Conservation (phyloP, 2,113 vertebrate species). For the Heliornis fulica region DNA sequence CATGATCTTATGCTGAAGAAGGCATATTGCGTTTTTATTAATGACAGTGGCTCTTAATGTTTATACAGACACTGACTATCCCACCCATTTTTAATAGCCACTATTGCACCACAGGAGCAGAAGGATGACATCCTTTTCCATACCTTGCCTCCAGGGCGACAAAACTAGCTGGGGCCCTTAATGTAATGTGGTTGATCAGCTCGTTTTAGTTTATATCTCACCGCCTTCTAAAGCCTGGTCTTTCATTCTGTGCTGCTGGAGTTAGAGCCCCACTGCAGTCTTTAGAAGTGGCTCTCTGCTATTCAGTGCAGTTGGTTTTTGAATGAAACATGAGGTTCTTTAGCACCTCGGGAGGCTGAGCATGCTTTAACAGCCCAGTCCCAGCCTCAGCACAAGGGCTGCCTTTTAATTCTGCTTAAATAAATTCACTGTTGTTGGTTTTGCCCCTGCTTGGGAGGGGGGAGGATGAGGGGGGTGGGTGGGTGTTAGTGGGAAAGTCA, state of each 20-base stretch:
- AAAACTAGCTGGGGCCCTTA: neutral
- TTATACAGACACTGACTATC: neutral
- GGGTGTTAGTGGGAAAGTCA: conserved; percentile 50
- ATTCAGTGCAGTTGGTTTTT: neutral
- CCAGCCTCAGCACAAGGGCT: conserved; percentile 6
- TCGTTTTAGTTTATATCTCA: neutral
- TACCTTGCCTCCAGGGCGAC: neutral
- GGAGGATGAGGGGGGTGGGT: neutral
- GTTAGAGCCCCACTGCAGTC: neutral
- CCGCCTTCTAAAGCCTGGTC: neutral
- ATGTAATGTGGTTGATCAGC: neutral
- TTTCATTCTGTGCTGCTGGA: neutral
- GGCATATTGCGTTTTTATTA: neutral
- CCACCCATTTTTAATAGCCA: neutral
- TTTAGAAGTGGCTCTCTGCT: conserved; percentile 12
- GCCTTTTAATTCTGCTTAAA: conserved; percentile 48
- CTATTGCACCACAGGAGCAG: neutral
- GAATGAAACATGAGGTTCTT: conserved; percentile 55
- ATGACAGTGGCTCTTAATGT: neutral
- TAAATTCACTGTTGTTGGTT: conserved; percentile 52
- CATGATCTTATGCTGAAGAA: neutral
- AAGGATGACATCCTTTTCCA: neutral
- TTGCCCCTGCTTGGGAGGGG: conserved; percentile 38
- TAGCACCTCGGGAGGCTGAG: conserved; percentile 36
- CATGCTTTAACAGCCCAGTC: conserved; percentile 8